These are phyloP conservation scores for Onychostruthus taczanowskii DNA, from an alignment of 2,113 vertebrate genomes.

Conservation along the genomic window DNA sequence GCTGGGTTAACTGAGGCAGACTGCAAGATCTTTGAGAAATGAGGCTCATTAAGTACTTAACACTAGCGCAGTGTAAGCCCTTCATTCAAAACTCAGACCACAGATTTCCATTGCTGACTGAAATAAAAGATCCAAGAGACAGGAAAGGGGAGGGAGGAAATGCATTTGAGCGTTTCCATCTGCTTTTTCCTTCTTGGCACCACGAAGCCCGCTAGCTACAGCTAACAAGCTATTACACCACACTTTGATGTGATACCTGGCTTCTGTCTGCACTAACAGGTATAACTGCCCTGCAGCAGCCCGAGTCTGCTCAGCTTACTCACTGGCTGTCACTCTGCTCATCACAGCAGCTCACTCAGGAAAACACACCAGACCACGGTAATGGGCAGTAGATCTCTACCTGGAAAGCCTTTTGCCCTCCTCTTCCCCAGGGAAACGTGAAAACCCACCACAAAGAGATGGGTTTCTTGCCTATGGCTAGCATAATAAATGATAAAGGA, in stretches of 20 bases:
- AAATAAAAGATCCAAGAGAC: slow-evolving; percentile 38
- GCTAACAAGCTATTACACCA: not conserved
- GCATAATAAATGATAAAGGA: not conserved
- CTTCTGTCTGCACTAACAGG: not conserved
- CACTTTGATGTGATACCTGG: not conserved
- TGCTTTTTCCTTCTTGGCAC: not conserved
- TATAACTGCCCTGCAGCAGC: not conserved
- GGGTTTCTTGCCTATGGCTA: not conserved
- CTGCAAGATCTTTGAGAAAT: slow-evolving; percentile 41
- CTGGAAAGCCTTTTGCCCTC: not conserved
- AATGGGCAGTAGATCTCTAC: not conserved
- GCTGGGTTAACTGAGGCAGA: slow-evolving; percentile 50
- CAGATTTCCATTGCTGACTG: slow-evolving; percentile 22
- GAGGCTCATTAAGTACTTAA: slow-evolving; percentile 51
- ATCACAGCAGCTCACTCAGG: not conserved
- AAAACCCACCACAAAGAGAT: not conserved
- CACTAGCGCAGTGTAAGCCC: not conserved
- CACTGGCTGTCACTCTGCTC: not conserved
- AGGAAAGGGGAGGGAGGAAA: slow-evolving; percentile 8
- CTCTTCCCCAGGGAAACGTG: not conserved
- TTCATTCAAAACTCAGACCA: slow-evolving; percentile 43
- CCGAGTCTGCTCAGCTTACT: not conserved
- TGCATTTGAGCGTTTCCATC: slow-evolving; percentile 21
- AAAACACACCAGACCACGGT: not conserved
- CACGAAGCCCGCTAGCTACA: not conserved